Evolutionary conservation across 2,113 vertebrate species (phyloP).

Genomic region (Circaetus cinerascens): DNA sequence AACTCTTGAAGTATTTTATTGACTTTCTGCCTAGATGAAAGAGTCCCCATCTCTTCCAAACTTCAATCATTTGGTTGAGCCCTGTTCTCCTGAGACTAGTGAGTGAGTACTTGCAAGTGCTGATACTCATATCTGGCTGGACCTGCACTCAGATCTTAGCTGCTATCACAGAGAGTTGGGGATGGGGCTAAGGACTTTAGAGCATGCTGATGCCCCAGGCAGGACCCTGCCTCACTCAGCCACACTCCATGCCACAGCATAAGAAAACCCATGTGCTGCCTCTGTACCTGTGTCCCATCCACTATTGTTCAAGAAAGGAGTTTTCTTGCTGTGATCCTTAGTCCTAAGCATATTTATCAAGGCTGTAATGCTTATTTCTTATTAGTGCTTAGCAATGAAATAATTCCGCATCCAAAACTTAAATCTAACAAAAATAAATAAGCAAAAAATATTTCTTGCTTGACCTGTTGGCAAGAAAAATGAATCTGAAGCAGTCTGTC

Average conservation of each 20-base stretch:
- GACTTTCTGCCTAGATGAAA: accelerated
- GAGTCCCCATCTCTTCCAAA: not conserved
- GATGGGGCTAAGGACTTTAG: not conserved
- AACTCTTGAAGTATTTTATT: not conserved
- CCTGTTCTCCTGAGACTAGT: not conserved
- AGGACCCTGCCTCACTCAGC: not conserved
- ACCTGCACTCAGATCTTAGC: not conserved
- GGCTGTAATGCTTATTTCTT: not conserved
- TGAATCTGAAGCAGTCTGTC: not conserved
- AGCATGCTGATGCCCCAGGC: not conserved
- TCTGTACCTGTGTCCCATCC: not conserved
- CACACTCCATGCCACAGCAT: not conserved
- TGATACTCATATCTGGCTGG: not conserved
- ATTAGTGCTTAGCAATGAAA: not conserved
- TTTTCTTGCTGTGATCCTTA: not conserved
- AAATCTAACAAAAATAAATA: not conserved
- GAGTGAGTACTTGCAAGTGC: not conserved
- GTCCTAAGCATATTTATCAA: not conserved
- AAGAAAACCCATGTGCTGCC: not conserved
- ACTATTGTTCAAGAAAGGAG: not conserved
- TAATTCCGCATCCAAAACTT: not conserved
- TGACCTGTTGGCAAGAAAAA: not conserved
- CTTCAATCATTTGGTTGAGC: not conserved
- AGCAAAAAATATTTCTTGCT: not conserved
- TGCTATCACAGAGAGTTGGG: not conserved